Evolutionary conservation across 2,113 vertebrate genomes (phyloP).

Genomic region (Entelurus aequoreus): DNA sequence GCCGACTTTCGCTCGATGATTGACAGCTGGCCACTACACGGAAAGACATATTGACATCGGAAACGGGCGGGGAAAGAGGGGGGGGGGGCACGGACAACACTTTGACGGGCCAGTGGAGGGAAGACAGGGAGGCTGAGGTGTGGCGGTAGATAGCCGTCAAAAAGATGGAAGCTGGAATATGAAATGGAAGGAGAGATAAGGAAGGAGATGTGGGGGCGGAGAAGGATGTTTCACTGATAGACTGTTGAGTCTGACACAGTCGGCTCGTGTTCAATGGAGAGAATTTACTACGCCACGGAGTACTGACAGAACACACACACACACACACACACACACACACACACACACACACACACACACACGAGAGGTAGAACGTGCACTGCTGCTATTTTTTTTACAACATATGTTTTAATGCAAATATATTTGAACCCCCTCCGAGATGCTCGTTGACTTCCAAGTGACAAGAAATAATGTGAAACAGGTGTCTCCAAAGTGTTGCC

Average conservation of each 20-base stretch:
- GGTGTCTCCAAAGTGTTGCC: no score
- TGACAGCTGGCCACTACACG: slow-evolving; percentile 37
- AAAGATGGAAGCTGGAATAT: slow-evolving; percentile 68
- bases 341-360: background rate
- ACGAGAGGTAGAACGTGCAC: no score
- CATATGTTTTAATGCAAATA: no score
- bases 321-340: background rate
- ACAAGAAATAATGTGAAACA: no score
- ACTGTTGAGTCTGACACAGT: slow-evolving; percentile 60
- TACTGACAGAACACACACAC: slow-evolving; percentile 25
- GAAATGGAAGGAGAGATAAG: slow-evolving; percentile 60
- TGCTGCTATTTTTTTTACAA: no score
- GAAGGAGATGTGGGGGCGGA: slow-evolving; percentile 21
- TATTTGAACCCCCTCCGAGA: no score
- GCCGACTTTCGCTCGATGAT: slow-evolving; percentile 36
- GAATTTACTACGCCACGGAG: slow-evolving; percentile 42
- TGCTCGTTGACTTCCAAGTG: no score
- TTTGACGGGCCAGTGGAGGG: slow-evolving; percentile 9
- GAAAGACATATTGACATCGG: slow-evolving; percentile 45
- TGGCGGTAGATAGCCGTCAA: slow-evolving; percentile 10
- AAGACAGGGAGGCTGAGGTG: slow-evolving; percentile 1
- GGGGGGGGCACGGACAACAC: slow-evolving; percentile 1
- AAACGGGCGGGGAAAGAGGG: slow-evolving; percentile 6
- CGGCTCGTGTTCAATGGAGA: slow-evolving; percentile 61
- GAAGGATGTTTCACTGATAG: slow-evolving; percentile 61